Percentiles rank a stretch among this genome's conserved stretches.
Conservation (phyloP, 2,888 invertebrate species). For the Pollenia angustigena region DNA sequence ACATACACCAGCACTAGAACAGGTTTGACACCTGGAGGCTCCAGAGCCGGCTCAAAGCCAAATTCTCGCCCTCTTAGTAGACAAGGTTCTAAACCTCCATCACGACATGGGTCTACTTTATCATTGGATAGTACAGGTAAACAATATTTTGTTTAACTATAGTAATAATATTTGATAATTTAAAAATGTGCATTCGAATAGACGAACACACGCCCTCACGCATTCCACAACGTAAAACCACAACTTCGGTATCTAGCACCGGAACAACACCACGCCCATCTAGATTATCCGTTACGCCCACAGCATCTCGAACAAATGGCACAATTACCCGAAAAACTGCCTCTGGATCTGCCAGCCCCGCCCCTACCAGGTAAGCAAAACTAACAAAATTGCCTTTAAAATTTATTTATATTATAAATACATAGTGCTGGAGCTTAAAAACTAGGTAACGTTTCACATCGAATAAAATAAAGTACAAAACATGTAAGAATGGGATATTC, state of each 20-base stretch:
- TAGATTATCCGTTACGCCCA: constrained; percentile 86
- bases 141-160: not conserved
- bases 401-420: too few relatives aligned
- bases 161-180: not conserved
- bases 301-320: constrained; percentile 87
- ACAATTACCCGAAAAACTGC: constrained; percentile 87
- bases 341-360: constrained; percentile 91
- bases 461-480: too few relatives aligned
- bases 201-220: constrained; percentile 88
- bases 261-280: constrained; percentile 85
- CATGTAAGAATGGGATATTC: too few relatives aligned
- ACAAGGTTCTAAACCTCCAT: constrained; percentile 95
- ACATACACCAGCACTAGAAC: constrained; percentile 86
- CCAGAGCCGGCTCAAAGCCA: constrained; percentile 90
- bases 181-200: constrained; percentile 57
- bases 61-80: constrained; percentile 93
- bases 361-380: constrained; percentile 88
- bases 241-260: constrained; percentile 86
- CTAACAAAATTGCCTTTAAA: not conserved
- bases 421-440: too few relatives aligned
- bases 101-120: constrained; percentile 95
- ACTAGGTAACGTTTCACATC: too few relatives aligned
- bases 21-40: constrained; percentile 91
- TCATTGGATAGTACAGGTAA: constrained; percentile 94
- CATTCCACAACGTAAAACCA: constrained; percentile 89